A percentile compares a stretch with the other conserved stretches of the same genome.
Conservation (phyloP, 2,888 invertebrate species). For the Anorthoa munda region DNA sequence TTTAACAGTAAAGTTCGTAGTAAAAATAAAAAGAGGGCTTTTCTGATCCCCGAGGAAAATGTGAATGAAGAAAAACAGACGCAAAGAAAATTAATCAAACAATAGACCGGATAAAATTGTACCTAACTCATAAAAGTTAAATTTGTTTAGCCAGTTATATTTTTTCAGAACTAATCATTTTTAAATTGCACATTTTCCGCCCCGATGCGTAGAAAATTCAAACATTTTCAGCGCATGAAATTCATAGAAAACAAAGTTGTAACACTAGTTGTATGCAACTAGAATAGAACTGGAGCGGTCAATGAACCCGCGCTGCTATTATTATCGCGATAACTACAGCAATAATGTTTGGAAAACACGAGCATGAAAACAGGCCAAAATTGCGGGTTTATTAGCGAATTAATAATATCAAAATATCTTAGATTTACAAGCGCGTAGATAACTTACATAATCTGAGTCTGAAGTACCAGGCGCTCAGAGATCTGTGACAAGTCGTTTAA, state of each 20-base stretch:
- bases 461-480: slow-evolving; percentile 39
- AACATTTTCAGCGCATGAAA: slow-evolving; percentile 69
- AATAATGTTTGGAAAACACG: slow-evolving; percentile 82
- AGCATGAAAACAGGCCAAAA: slow-evolving; percentile 77
- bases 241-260: slow-evolving; percentile 77
- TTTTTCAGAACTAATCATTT: neutral
- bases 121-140: neutral
- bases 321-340: slow-evolving; percentile 83
- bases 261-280: slow-evolving; percentile 74
- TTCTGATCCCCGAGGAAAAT: slow-evolving; percentile 32
- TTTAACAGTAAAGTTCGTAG: slow-evolving; percentile 13
- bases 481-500: slow-evolving; percentile 65
- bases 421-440: slow-evolving; percentile 23
- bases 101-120: neutral
- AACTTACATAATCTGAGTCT: slow-evolving; percentile 36
- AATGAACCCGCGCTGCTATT: slow-evolving; percentile 81
- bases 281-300: slow-evolving; percentile 87
- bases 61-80: neutral
- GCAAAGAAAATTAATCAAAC: slow-evolving; percentile 15
- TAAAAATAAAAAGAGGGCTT: slow-evolving; percentile 29
- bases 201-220: slow-evolving; percentile 35
- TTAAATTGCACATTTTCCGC: slow-evolving; percentile 23
- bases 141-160: neutral
- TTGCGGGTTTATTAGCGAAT: slow-evolving; percentile 66
- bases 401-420: slow-evolving; percentile 56